Evolutionary conservation across 2,797 vertebrate species (phyloP).

Genomic region (Sciaenops ocellatus): DNA sequence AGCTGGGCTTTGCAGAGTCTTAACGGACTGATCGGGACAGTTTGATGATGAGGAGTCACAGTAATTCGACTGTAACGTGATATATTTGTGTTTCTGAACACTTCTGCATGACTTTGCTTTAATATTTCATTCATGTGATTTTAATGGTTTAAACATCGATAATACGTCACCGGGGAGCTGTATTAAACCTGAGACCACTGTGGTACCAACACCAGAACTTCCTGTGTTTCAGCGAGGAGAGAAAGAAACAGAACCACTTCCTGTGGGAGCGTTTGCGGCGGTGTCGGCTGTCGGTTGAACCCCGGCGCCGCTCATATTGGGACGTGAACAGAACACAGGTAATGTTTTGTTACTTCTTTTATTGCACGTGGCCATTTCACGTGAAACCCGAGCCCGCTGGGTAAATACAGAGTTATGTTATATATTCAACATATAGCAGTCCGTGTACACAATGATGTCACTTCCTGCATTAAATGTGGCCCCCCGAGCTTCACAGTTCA

Average conservation of each 20-base stretch:
- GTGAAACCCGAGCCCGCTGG: constrained; percentile 82
- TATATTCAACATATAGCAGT: constrained; percentile 86
- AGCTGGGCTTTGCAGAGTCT: too few species aligned
- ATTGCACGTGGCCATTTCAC: constrained; percentile 84
- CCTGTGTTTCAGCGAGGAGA: constrained; percentile 46
- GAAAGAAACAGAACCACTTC: constrained; percentile 76
- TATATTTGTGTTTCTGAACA: too few species aligned
- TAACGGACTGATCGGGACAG: too few species aligned
- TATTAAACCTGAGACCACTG: constrained; percentile 60
- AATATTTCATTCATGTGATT: constrained; percentile 44
- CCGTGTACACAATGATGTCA: constrained; percentile 89
- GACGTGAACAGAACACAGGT: constrained; percentile 83
- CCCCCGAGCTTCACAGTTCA: constrained; percentile 72
- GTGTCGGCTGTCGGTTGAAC: constrained; percentile 85
- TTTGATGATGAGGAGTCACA: too few species aligned
- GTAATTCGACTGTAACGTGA: too few species aligned
- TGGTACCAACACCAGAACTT: constrained; percentile 58
- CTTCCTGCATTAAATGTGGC: constrained; percentile 89
- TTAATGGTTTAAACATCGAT: constrained; percentile 27
- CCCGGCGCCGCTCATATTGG: constrained; percentile 66
- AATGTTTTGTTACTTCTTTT: constrained; percentile 87
- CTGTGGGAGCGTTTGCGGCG: constrained; percentile 79
- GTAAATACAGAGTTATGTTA: constrained; percentile 88
- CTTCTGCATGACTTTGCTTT: too few species aligned
- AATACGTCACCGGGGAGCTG: constrained; percentile 48